A percentile compares a stretch with the other conserved stretches of the same genome.
These are phyloP conservation scores for Prionace glauca DNA, from an alignment of 2,797 vertebrate genomes.

Conservation along the genomic window DNA sequence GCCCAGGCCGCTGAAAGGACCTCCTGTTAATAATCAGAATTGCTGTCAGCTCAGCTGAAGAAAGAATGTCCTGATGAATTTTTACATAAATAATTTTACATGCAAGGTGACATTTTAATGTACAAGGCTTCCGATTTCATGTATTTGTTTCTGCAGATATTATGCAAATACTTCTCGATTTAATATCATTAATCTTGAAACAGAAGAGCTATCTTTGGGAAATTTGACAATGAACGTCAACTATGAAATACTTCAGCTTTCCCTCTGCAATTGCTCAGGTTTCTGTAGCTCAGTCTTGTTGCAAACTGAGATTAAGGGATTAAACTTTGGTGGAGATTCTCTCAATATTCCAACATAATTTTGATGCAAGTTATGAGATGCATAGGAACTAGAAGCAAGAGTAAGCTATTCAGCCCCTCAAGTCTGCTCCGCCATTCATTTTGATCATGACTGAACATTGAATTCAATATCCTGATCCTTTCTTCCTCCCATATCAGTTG, in stretches of 20 bases:
- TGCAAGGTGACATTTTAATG: neutral
- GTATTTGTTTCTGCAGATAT: neutral
- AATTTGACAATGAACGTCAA: neutral
- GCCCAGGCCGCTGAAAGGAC: constrained; percentile 89
- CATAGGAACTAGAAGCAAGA: too few relatives aligned
- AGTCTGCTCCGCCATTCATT: too few relatives aligned
- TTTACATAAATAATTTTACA: neutral
- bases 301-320: neutral
- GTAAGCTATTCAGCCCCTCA: too few relatives aligned
- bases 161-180: neutral
- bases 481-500: too few relatives aligned
- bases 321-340: neutral
- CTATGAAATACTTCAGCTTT: neutral
- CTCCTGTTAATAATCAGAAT: constrained; percentile 59
- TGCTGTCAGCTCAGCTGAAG: neutral
- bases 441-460: too few relatives aligned
- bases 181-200: neutral
- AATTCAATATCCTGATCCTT: too few relatives aligned
- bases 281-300: neutral
- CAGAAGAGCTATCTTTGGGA: neutral
- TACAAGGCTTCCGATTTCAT: neutral
- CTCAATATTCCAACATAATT: neutral
- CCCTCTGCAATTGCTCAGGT: too few relatives aligned
- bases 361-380: neutral
- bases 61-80: neutral